Base-by-base conservation (phyloP, 2,113 vertebrate species). In the Athene cunicularia region DNA sequence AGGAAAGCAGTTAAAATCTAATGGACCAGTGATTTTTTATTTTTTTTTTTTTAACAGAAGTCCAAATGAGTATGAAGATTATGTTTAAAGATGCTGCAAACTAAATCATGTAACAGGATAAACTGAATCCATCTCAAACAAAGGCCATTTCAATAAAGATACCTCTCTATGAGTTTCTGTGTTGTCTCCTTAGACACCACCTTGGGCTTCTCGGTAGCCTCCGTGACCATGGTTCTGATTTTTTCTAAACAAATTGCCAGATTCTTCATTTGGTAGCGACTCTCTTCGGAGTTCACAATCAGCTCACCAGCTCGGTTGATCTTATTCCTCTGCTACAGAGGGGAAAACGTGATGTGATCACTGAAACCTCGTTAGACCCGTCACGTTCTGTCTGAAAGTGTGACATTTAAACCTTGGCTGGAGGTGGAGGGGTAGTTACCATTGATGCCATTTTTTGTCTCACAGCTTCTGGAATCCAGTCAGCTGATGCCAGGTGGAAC, bases 181-280 rank as follows among this genome's bases (percentile, higher is more conserved):
- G 97, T 9, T 23, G 99, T 98, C 71, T 99, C 99, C 85, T 93
- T 97, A 13, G 98, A 97, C 3, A 98, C 98, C 56, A 98, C 98
- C 16, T 91, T 97, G 18, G 98, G 98, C 33, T 71, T 97, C 93
- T 98, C 94, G 4, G 95, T 98, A 43, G 99, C 99, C 80, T 98
- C 98, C 0, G 95, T 83, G 39, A 99, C 98, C 81, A 99, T 98
- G 86, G 98, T 94, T 20, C 98, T 98, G 96, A 99, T 99, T 95
- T 99, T 99, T 77, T 98, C 98, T 5, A 99, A 90, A 50, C 99
- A 99, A 45, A 99, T 98, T 0, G 98, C 98, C 59, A 99, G 97
- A 82, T 99, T 99, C 62, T 98, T 98, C 93, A 99, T 98, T 84
- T 99, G 99, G 96, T 99, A 99, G 60, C 99, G 98, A 93, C 99